Base-by-base conservation (phyloP, 1,140 invertebrate genomes). In the Tachypleus tridentatus region DNA sequence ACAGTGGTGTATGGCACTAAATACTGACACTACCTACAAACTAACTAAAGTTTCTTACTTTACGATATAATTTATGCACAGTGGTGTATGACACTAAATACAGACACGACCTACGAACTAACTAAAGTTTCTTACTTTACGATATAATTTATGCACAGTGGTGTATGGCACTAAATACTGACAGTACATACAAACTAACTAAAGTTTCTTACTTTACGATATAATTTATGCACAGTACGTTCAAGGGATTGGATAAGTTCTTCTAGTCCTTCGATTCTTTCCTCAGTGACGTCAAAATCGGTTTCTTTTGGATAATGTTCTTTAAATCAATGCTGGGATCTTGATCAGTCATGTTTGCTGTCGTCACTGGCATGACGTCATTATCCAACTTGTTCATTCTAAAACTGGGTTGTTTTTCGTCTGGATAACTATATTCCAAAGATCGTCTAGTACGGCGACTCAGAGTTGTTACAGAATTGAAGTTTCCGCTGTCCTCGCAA, bases 231-330 rank as follows among this genome's bases (percentile, higher is more conserved):
- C 4, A 86, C 78, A 58, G 80, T 81, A 73, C 78, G 80, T 64
- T 81, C 75, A 60, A 86, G 73, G 54, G 78, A 75, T 48, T 77
- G 73, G 4, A 86, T 77, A 4, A 80, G 73, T 58, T 80, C 75
- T 73, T 84, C 80, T 6, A 86, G 70, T 62, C 80, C 78, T 68
- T 80, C 80, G 5, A 86, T 74, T 49, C 82, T 77, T 54, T 80
- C 76, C 62, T 83, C 79, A 52, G 78, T 77, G 7, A 76, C 69
- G 47, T 74, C 72, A 7, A 68, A 57, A 53, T 68, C 64, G 29
- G 58, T 49, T 8, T 68, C 67, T 49, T 29, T 48, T 6, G 5
- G 9, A 29, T 29, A 2, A 29, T 29, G 29, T 29, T 29, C 29
- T 29, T 29, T 2, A 29, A 29, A 29, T 29, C 29, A 29, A 2